These are phyloP conservation scores for Rhodinocichla rosea DNA, from an alignment of 2,113 vertebrate genomes.

Conservation along the genomic window DNA sequence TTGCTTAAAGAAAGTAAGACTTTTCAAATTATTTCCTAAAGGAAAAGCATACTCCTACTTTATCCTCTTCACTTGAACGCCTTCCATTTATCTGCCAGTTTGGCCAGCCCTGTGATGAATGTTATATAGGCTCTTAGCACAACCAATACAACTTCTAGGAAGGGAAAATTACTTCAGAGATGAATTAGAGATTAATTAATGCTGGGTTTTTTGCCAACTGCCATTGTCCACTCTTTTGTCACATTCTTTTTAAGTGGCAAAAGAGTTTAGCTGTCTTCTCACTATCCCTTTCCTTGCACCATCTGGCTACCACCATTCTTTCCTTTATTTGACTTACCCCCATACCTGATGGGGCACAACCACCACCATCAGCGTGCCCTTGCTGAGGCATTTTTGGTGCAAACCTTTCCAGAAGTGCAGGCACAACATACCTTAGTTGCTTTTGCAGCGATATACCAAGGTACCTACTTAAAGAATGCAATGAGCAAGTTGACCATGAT, in stretches of 20 bases:
- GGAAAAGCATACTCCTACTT: neutral
- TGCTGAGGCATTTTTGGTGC: neutral
- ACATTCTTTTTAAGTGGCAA: neutral
- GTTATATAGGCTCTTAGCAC: neutral
- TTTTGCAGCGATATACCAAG: neutral
- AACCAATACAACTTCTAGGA: neutral
- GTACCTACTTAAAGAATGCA: slow-evolving; percentile 94
- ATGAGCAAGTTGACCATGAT: slow-evolving; percentile 99
- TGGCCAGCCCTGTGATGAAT: neutral
- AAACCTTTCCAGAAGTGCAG: neutral
- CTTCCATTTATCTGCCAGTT: neutral
- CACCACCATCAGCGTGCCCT: neutral
- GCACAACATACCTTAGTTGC: neutral
- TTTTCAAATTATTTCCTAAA: neutral
- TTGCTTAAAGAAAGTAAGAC: neutral
- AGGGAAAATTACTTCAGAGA: neutral
- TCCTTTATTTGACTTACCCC: neutral
- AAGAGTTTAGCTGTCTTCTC: neutral
- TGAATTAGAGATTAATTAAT: neutral
- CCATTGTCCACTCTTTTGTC: neutral
- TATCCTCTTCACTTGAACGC: neutral
- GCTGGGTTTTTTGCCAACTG: neutral
- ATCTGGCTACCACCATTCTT: neutral
- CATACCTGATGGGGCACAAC: neutral
- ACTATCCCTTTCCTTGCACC: neutral